A percentile compares a stretch with the other conserved stretches of the same genome.
Evolutionary conservation across 2,113 vertebrate genomes (phyloP).

Genomic region (Mandrillus leucophaeus): DNA sequence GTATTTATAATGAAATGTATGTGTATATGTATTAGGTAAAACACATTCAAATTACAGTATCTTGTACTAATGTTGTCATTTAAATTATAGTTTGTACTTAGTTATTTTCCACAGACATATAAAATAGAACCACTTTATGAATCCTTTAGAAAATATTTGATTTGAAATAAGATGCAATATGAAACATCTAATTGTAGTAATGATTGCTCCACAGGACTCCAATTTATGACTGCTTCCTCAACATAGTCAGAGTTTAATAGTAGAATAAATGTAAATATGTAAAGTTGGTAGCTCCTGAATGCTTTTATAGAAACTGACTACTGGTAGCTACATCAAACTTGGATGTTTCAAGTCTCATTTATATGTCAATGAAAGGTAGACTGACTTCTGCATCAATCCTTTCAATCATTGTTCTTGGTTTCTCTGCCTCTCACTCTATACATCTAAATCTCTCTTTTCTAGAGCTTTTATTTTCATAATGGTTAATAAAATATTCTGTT

Average conservation of each 20-base stretch:
- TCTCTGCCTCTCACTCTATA: background rate
- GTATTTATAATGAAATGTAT: background rate
- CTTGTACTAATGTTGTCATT: background rate
- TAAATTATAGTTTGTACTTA: background rate
- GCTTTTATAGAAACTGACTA: background rate
- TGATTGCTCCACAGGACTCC: background rate
- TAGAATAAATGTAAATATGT: background rate
- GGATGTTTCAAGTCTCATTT: background rate
- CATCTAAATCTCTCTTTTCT: background rate
- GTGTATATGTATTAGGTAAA: background rate
- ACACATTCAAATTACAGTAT: background rate
- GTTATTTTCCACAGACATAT: background rate
- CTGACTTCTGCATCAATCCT: background rate
- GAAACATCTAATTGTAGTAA: background rate
- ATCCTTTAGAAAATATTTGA: background rate
- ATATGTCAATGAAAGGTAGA: accelerated
- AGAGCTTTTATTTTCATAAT: background rate
- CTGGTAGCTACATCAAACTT: background rate
- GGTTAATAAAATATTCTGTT: background rate
- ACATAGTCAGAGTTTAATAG: background rate
- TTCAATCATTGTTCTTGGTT: background rate
- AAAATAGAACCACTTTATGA: background rate
- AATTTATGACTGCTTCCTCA: background rate
- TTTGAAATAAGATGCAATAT: background rate
- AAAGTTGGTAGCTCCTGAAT: background rate